Base-by-base conservation (phyloP, 2,888 invertebrate genomes). In the Ditula angustiorana region DNA sequence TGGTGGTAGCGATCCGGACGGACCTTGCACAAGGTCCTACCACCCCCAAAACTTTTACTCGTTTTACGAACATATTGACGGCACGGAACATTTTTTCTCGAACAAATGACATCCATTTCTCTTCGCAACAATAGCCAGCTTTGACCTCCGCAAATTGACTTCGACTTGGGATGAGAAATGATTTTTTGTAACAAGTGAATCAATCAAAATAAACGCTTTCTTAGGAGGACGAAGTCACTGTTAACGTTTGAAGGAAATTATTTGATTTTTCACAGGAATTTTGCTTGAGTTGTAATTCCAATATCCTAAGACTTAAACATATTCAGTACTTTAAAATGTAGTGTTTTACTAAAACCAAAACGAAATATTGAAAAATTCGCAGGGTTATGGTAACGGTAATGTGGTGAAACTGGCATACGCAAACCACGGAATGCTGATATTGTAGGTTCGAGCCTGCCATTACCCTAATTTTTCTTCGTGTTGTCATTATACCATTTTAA, bases 91-190 rank as follows among this genome's bases (percentile, higher is more conserved):
- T 52, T 35, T 53, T 33, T 53, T 35, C 53, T 24, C 8, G 21
- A 19, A 28, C 26, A 35, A 55, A 47, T 23, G 30, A 28, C 61
- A 35, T 47, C 16, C 26, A 61, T 61, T 61, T 55, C 35, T 55
- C 47, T 23, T 11, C n/a, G 8, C 13, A 46, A 55, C 46, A 61
- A 61, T 55, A 26, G 46, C 26, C 0, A 26, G 21, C 57, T 19
- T 37, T 28, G 50, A 13, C 21, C 55, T 26, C 21, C 33, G n/a
- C 53, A 61, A 61, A 61, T 61, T 55, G 55, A 61, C 55, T 61
- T 61, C 55, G 61, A 61, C 35, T n/a, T 37, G 19, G 26, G 35
- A 24, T 61, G 53, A 55, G 55, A 55, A 61, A 55, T 61, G 55
- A 28, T 47, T 53, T 55, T 46, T 46, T 21, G 53, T 55, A 13